Evolutionary conservation across 2,113 vertebrate genomes (phyloP).

Genomic region (Pteropus alecto): DNA sequence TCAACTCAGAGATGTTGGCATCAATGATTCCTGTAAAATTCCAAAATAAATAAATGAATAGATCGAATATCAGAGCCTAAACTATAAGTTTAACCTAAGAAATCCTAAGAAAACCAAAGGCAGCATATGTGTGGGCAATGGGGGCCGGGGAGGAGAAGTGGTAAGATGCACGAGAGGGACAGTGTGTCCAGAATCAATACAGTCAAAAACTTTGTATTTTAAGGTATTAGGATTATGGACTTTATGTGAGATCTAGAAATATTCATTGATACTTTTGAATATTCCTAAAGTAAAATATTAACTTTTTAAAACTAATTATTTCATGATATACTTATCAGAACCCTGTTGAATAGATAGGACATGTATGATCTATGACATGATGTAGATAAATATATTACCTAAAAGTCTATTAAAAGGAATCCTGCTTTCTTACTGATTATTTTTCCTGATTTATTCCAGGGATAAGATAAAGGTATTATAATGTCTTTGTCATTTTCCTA

Average conservation of each 20-base stretch:
- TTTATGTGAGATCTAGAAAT: neutral
- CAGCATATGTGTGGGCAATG: too few species aligned
- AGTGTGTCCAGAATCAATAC: neutral
- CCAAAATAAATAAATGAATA: neutral
- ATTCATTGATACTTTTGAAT: neutral
- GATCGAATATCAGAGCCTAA: neutral
- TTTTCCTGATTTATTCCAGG: neutral
- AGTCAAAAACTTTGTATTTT: neutral
- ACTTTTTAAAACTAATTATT: neutral
- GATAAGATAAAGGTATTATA: neutral
- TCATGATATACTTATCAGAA: neutral
- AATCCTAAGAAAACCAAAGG: neutral
- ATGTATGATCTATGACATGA: neutral
- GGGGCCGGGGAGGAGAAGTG: accelerated
- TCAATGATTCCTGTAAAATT: neutral
- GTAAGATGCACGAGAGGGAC: neutral
- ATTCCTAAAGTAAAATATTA: neutral
- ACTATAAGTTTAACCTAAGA: neutral
- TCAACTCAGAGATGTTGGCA: neutral
- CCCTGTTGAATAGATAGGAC: neutral
- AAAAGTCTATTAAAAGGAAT: neutral
- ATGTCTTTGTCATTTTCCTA: neutral
- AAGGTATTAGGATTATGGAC: neutral
- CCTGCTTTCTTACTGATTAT: neutral
- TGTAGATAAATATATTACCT: neutral